phyloP scores from a whole-genome alignment of 2,797 vertebrate species.

The Leontopithecus rosalia region DNA sequence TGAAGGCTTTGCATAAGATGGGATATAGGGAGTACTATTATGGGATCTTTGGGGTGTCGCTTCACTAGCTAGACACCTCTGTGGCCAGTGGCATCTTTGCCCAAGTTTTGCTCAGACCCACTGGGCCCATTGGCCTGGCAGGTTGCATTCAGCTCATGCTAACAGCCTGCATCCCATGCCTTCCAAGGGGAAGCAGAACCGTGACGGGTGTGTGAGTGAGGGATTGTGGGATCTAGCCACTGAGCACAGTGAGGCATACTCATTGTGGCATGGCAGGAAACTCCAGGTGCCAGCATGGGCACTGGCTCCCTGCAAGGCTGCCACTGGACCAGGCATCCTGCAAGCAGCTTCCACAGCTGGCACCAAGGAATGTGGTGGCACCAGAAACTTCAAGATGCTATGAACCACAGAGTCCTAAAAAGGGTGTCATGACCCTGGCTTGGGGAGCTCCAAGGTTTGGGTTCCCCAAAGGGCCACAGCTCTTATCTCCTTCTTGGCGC shows the following conservation, averaged over 20 bases:
- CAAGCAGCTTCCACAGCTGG: not conserved
- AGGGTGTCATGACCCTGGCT: not conserved
- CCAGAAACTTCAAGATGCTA: not conserved
- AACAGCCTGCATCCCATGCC: not conserved
- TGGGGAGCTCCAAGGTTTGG: not conserved
- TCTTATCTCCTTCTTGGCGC: not conserved
- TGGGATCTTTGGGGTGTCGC: not conserved
- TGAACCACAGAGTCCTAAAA: not conserved
- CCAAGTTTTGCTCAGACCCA: not conserved
- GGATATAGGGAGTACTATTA: not conserved
- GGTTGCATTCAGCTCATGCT: not conserved
- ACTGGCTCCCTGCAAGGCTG: not conserved
- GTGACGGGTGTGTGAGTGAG: not conserved
- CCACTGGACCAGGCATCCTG: not conserved
- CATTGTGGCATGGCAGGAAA: not conserved
- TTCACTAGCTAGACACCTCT: not conserved
- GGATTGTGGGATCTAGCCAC: not conserved
- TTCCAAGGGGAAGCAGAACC: not conserved
- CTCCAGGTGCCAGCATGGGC: not conserved
- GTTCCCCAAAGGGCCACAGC: not conserved
- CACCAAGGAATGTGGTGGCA: not conserved
- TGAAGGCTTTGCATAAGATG: not conserved
- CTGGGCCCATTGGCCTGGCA: not conserved
- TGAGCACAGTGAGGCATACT: not conserved
- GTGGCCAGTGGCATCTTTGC: not conserved